Evolutionary conservation across 2,888 invertebrate species (phyloP), one percentile per base, ranked within the genome.

Genomic region (Spicauda simplicius): DNA sequence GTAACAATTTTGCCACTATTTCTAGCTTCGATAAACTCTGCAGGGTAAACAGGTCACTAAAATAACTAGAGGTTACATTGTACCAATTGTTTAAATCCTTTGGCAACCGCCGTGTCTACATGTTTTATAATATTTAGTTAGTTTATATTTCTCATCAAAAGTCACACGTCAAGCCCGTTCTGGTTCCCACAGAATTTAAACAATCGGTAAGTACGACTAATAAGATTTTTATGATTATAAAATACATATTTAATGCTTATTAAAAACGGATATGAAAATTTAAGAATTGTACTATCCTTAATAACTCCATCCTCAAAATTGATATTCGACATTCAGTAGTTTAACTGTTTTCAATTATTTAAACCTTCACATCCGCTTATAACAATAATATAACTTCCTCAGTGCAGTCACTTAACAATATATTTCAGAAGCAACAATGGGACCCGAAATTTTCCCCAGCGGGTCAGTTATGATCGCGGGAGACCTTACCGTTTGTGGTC

Each of bases 11-110:
- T 58, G 33, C 20, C 45, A 45, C 45, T 45, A 48, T 25, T 25
- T 16, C 25, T 30, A 59, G 48, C n/a, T 50, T 48, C 16, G 59
- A 59, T 37, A 45, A 48, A 50, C 45, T 59, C 48, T 59, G 45
- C 16, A 50, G n/a, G 48, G 48, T 48, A 48, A 48, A 48, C 48
- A 59, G 48, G 48, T 59, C 25, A 30, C 48, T 59, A 59, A 48
- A 59, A 30, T 16, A 59, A 50, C 25, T 48, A 12, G 37, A 37
- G 37, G 37, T 37, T 37, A 37, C 37, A 37, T 12, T 50, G 48
- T 30, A 2, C 20, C n/a, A 25, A 48, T 30, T n/a, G 48, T 58
- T 54, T 14, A 20, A 16, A 48, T 48, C n/a, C n/a, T 16, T 48
- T 16, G 16, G 48, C 16, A 48, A 48, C 48, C 48, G 11, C 37